Conservation (phyloP, 2,113 vertebrate genomes). For the Entelurus aequoreus region DNA sequence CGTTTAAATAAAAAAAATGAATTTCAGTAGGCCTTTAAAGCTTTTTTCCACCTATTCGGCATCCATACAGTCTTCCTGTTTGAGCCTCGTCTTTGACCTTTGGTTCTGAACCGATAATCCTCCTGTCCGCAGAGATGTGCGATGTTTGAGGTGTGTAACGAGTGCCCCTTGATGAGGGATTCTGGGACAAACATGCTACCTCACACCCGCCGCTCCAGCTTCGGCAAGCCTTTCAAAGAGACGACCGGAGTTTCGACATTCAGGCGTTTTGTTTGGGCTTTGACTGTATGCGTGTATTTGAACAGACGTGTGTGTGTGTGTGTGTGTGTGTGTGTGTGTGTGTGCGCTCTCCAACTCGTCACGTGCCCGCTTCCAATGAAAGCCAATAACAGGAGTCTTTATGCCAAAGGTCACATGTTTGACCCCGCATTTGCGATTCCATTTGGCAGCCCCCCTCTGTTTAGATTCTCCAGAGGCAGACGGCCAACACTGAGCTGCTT, state of each 20-base stretch:
- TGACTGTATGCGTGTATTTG: constrained; percentile 36
- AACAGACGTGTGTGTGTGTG: constrained; percentile 6
- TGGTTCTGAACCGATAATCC: constrained; percentile 34
- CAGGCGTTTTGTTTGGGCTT: constrained; percentile 44
- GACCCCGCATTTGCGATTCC: constrained; percentile 5
- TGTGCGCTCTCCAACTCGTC: background rate
- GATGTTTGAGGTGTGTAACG: constrained; percentile 41
- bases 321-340: constrained; percentile 14
- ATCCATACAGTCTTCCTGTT: background rate
- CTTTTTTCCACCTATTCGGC: constrained; percentile 7
- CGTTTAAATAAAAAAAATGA: too few relatives aligned
- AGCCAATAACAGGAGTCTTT: constrained; percentile 5
- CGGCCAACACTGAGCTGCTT: constrained; percentile 3
- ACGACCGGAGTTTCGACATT: constrained; percentile 40
- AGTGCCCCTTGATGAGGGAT: constrained; percentile 45
- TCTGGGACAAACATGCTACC: constrained; percentile 45
- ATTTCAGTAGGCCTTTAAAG: too few relatives aligned
- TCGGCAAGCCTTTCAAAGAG: constrained; percentile 41
- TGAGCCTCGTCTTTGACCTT: constrained; percentile 34
- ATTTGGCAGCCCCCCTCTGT: constrained; percentile 2
- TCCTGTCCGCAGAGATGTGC: constrained; percentile 38
- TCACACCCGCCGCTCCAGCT: constrained; percentile 39
- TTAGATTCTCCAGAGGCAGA: constrained; percentile 7
- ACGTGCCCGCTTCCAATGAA: background rate
- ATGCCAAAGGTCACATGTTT: constrained; percentile 1